Evolutionary conservation across 1,140 invertebrate species (phyloP), one percentile per base, ranked within the genome.

Genomic region (Cyphomyrmex costatus): DNA sequence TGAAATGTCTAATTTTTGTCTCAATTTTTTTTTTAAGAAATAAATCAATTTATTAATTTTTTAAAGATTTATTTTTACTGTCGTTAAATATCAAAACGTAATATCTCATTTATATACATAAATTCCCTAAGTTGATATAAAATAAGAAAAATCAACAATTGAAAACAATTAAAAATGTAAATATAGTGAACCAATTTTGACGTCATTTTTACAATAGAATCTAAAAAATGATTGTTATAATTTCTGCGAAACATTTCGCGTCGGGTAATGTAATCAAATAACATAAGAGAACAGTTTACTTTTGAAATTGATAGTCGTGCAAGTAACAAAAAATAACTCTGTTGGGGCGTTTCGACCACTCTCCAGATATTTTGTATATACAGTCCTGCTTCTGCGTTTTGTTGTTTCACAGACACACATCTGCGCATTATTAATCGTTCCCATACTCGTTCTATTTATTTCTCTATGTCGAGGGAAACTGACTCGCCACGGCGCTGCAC

Each of bases 361-460:
- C 19, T 68, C 30, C 65, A 46, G 66, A 82, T 46, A 71, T 71
- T 71, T 12, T 24, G 3, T n/a, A n/a, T 58, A 42, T 58, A 21
- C 36, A 42, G 16, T 70, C 24, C 21, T 3, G 4, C 24, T 46
- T 71, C 19, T 12, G 46, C 30, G 30, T 80, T 82, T 82, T 58
- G 33, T 71, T 73, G 53, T 73, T 60, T 19, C 66, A 30, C 24
- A 65, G 66, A 51, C 4, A 19, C 4, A 19, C 24, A 21, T 73
- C 66, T 73, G 79, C 19, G 19, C 21, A 46, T 46, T 60, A 73
- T 73, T 73, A 71, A 82, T 82, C 82, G 14, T 21, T 2, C 19
- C 24, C 10, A 16, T 3, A 8, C 16, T 4, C 46, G 27, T 65
- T 68, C 27, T 78, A 73, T 88, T 89, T 89, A 89, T 77, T 85